Conservation (phyloP, 2,888 invertebrate species). For the Pristionchus arcanus region DNA sequence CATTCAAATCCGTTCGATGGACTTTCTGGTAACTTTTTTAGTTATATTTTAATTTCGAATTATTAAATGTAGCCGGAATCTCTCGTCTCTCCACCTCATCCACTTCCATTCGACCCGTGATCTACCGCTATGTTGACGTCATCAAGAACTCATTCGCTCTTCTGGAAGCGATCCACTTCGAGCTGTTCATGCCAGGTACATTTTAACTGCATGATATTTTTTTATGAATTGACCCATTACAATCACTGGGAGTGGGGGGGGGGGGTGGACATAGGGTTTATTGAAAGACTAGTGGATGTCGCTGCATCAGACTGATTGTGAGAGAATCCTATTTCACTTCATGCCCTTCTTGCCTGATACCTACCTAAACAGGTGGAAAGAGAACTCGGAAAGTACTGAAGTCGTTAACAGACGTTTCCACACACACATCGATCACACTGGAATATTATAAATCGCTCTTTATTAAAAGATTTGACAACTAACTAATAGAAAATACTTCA, state of each 20-base stretch:
- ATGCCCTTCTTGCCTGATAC: too few species aligned
- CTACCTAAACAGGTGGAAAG: too few species aligned
- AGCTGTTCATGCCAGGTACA: slow-evolving; percentile 25
- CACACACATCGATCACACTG: too few species aligned
- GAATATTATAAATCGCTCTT: too few species aligned
- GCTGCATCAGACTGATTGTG: too few species aligned
- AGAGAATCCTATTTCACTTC: too few species aligned
- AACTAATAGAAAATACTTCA: background rate
- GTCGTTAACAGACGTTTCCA: too few species aligned
- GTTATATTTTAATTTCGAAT: background rate
- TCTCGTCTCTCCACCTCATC: background rate
- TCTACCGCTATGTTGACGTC: slow-evolving; percentile 23
- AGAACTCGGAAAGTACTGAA: too few species aligned
- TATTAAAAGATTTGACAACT: too few species aligned
- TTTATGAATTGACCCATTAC: background rate
- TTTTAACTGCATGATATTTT: background rate
- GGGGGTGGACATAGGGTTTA: too few species aligned
- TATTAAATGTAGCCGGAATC: background rate
- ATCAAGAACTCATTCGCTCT: background rate
- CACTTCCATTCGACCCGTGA: background rate
- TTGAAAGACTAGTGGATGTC: too few species aligned
- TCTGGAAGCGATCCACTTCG: slow-evolving; percentile 18
- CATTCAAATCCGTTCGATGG: background rate
- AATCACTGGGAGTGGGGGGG: too few species aligned
- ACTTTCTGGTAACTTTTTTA: background rate